phyloP scores from a whole-genome alignment of 2,797 vertebrate species.

The Acanthornis magna region DNA sequence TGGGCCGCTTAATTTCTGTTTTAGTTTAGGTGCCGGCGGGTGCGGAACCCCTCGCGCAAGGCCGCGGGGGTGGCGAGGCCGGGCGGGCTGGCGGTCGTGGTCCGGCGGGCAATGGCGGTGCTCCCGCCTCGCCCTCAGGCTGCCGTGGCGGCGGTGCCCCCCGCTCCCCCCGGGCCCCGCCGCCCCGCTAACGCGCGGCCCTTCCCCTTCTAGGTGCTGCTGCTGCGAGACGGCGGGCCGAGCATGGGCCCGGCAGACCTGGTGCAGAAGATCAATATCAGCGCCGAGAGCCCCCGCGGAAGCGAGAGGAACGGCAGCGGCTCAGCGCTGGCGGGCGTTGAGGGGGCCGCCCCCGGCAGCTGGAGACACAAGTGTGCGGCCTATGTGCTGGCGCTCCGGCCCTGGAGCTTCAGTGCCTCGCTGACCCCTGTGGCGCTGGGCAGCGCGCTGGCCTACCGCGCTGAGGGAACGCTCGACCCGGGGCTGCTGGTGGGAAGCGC shows the following conservation, averaged over 20 bases:
- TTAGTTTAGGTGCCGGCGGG: background rate
- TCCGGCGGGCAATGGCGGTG: background rate
- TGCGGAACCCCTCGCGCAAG: background rate
- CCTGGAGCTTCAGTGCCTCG: constrained; percentile 97
- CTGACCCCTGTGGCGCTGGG: constrained; percentile 94
- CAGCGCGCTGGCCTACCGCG: constrained; percentile 90
- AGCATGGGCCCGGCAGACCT: constrained; percentile 16
- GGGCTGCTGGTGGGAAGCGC: constrained; percentile 89
- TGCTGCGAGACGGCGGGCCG: background rate
- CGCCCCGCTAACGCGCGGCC: background rate
- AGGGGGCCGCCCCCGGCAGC: background rate
- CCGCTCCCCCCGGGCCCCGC: accelerated
- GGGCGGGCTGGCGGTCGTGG: accelerated
- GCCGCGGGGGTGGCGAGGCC: background rate
- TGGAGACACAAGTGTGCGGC: constrained; percentile 89
- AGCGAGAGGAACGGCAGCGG: constrained; percentile 71
- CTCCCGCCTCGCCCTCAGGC: accelerated
- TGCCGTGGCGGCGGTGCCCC: background rate
- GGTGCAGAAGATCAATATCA: constrained; percentile 68
- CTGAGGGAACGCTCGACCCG: constrained; percentile 85
- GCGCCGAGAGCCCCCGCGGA: constrained; percentile 69
- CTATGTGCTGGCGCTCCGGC: constrained; percentile 91
- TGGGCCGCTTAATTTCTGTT: accelerated
- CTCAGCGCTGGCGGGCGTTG: constrained; percentile 18
- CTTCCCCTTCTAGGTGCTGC: background rate